Conservation (phyloP, 2,888 invertebrate genomes). For the Tromatobia lineatoria region DNA sequence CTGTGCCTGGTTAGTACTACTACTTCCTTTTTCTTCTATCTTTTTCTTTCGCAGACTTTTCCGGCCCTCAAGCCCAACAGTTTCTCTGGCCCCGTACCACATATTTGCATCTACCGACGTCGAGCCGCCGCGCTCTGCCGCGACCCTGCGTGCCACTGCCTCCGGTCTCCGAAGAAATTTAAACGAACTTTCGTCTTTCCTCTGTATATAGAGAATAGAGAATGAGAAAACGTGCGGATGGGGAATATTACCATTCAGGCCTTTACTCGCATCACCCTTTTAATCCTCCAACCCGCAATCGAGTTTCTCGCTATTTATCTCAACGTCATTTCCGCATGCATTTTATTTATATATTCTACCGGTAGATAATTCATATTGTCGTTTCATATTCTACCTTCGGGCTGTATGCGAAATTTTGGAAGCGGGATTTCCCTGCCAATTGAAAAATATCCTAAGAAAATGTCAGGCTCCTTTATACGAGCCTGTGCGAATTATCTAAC, state of each 20-base stretch:
- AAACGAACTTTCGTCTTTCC: slow-evolving; percentile 38
- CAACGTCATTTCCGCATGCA: background rate
- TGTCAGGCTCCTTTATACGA: background rate
- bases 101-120: slow-evolving; percentile 50
- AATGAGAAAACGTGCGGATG: slow-evolving; percentile 16
- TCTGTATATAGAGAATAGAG: slow-evolving; percentile 9
- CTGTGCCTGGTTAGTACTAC: slow-evolving; percentile 58
- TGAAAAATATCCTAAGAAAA: background rate
- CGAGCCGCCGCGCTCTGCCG: background rate
- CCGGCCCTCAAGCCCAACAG: slow-evolving; percentile 48
- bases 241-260: background rate
- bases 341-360: slow-evolving; percentile 20
- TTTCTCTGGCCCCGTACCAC: slow-evolving; percentile 34
- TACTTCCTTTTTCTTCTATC: slow-evolving; percentile 27
- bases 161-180: slow-evolving; percentile 47
- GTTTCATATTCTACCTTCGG: background rate
- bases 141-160: background rate
- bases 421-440: background rate
- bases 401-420: background rate
- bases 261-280: background rate
- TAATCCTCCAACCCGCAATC: slow-evolving; percentile 15
- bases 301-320: slow-evolving; percentile 41
- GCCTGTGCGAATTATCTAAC: background rate
- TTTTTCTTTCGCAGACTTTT: slow-evolving; percentile 65
- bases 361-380: background rate